Evolutionary conservation across 2,797 vertebrate genomes (phyloP).

Genomic region (Melanotaenia boesemani): DNA sequence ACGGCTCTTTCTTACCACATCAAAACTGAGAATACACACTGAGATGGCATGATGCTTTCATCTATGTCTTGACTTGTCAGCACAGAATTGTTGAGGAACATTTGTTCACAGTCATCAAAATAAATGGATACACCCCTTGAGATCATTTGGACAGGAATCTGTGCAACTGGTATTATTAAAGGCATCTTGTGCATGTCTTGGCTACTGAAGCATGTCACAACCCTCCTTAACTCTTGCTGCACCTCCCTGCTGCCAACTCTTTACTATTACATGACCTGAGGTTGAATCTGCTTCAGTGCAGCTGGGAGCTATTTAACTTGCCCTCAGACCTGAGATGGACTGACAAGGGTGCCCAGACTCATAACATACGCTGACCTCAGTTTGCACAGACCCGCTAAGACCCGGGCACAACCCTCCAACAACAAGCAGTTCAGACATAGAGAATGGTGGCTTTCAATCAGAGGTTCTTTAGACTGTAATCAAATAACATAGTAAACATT

Average conservation of each 20-base stretch:
- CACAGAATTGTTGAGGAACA: constrained; percentile 48
- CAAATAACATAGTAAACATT: not conserved
- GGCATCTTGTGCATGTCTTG: constrained; percentile 47
- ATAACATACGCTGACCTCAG: constrained; percentile 61
- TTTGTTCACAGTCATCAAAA: constrained; percentile 66
- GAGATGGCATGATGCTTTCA: constrained; percentile 28
- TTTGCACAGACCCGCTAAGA: constrained; percentile 37
- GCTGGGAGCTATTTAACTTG: constrained; percentile 64
- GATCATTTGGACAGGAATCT: constrained; percentile 28
- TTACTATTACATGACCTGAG: constrained; percentile 12
- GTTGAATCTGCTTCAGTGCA: constrained; percentile 47
- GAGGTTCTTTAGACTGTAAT: not conserved
- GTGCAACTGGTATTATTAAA: constrained; percentile 36
- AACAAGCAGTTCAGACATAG: constrained; percentile 27
- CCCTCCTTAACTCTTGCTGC: constrained; percentile 22
- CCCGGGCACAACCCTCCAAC: constrained; percentile 46
- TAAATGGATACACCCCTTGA: constrained; percentile 60
- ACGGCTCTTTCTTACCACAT: constrained; percentile 52
- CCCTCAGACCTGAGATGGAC: constrained; percentile 53
- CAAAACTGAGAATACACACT: constrained; percentile 48
- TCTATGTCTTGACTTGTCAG: constrained; percentile 67
- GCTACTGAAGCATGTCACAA: constrained; percentile 19
- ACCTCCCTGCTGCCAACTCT: not conserved
- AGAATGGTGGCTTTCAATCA: constrained; percentile 36
- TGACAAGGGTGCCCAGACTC: constrained; percentile 63